Evolutionary conservation across 2,113 vertebrate species (phyloP), one percentile per base, ranked within the genome.

Genomic region (Amphilophus citrinellus): DNA sequence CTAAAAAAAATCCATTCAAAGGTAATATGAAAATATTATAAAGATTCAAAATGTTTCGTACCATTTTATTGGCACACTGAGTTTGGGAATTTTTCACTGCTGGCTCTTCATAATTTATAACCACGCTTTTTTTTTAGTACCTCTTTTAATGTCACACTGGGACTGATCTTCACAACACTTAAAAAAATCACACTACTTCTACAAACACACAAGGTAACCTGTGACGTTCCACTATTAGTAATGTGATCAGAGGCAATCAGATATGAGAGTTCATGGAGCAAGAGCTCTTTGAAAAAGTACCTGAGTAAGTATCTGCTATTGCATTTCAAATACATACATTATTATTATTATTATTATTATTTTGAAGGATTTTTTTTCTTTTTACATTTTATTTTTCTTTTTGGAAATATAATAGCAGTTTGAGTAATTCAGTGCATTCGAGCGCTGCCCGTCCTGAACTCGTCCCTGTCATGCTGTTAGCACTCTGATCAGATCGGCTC

Each of bases 211-310:
- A 30, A 30, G 44, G 30, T 71, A 50, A 20, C 27, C 10, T 20
- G 27, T 30, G 44, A 50, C 47, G 32, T 73, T 53, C 17, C 24
- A 20, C 44, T 73, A 10, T 30, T 53, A 73, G 44, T 53, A 20
- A 73, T 50, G 24, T 73, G 66, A 53, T 71, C 22, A 53, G 3
- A 47, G 44, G 15, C 44, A 47, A 47, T 50, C 47, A 17, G 47
- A 53, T 32, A 53, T 53, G 27, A 53, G 24, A 11, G 59, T 53
- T 15, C 18, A n/a, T 63, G 77, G 30, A 56, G 60, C 24, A 15
- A 44, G 14, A 80, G 50, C 42, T 76, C n/a, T 76, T 62, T 68
- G 24, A 44, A 81, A 78, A 42, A 17, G 66, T 27, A 56, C 47
- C 68, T 56, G 68, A 85, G 47, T 13, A 27, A 56, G 18, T 35